Evolutionary conservation across 1,140 invertebrate species (phyloP), one percentile per base, ranked within the genome.

Genomic region (Eriosoma lanigerum): DNA sequence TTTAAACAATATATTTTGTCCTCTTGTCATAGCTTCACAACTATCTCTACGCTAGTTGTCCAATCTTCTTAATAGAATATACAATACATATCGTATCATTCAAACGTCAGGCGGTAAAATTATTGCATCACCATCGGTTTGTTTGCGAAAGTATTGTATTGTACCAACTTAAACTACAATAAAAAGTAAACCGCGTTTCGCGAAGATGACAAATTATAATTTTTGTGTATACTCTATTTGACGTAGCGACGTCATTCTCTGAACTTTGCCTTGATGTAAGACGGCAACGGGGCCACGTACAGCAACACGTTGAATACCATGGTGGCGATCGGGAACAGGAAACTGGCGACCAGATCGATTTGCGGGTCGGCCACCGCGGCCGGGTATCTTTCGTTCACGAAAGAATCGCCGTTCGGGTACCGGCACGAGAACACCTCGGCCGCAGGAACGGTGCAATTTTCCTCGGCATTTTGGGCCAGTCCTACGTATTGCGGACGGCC

Each of bases 191-290:
- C n/a, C n/a, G n/a, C n/a, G n/a, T n/a, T n/a, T n/a, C n/a, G n/a
- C n/a, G n/a, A n/a, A n/a, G n/a, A n/a, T n/a, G n/a, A n/a, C n/a
- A n/a, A n/a, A n/a, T n/a, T n/a, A n/a, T n/a, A n/a, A n/a, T n/a
- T n/a, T n/a, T n/a, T n/a, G n/a, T n/a, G n/a, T n/a, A n/a, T n/a
- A n/a, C n/a, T n/a, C n/a, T n/a, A n/a, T n/a, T n/a, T n/a, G n/a
- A n/a, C n/a, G 8, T 38, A 13, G 10, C 46, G 13, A 62, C 3
- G 5, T 89, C 86, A 93, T 85, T 94, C 94, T 84, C 94, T 89
- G 86, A 96, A 97, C 86, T 97, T 97, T 29, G 92, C 90, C 85
- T 94, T 95, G 9, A 96, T 88, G 84, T 92, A 94, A n/a, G 91
- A 89, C 0, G 95, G 94, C 80, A 96, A 85, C 0, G 94, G 94